These are phyloP conservation scores for Branchellion lobata DNA, from an alignment of 2,888 invertebrate genomes.

Conservation along the genomic window DNA sequence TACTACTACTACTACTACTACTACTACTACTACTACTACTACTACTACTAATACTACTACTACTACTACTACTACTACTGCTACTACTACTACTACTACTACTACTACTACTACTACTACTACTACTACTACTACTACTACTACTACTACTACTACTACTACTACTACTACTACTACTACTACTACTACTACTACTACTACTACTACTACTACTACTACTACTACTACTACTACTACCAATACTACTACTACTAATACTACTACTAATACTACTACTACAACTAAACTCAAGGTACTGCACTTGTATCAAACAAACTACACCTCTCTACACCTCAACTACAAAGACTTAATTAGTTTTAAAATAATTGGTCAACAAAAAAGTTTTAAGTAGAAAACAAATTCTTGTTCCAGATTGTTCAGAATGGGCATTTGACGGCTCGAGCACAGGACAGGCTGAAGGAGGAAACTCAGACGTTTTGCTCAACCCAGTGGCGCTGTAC, in stretches of 20 bases:
- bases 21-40: conserved; percentile 29
- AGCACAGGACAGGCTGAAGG: conserved; percentile 63
- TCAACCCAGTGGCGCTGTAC: conserved; percentile 85
- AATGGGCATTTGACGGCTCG: conserved; percentile 63
- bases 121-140: conserved; percentile 44
- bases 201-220: conserved; percentile 27
- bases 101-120: conserved; percentile 44
- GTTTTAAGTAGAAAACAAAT: not conserved
- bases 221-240: conserved; percentile 36
- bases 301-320: no score
- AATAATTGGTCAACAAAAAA: no score
- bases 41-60: conserved; percentile 33
- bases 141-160: conserved; percentile 44
- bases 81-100: conserved; percentile 44
- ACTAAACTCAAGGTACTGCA: no score
- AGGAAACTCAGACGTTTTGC: conserved; percentile 73
- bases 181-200: conserved; percentile 23
- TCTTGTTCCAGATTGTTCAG: conserved; percentile 58
- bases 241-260: conserved; percentile 6
- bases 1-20: conserved; percentile 29
- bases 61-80: conserved; percentile 44
- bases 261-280: no score
- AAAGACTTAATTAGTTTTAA: no score
- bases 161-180: conserved; percentile 34
- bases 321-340: no score